phyloP scores from a whole-genome alignment of 2,797 vertebrate species.

The Poliocrania exsul region DNA sequence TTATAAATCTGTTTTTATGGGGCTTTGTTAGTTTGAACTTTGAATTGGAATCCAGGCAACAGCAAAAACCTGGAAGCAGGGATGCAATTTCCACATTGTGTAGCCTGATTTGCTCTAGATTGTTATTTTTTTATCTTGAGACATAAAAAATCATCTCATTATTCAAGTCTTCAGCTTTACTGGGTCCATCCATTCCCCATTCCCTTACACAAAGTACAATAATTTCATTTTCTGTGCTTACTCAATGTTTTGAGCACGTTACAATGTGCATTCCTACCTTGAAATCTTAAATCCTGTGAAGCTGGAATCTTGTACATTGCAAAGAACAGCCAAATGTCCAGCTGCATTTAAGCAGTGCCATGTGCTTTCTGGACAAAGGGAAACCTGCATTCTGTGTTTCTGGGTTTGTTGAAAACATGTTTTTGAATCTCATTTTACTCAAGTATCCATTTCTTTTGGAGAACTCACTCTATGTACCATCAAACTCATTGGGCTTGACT shows the following conservation, averaged over 20 bases:
- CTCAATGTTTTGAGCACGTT: not conserved
- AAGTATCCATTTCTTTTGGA: not conserved
- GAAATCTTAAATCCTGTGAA: not conserved
- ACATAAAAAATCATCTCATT: not conserved
- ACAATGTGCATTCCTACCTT: not conserved
- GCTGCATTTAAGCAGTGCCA: not conserved
- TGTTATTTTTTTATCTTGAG: not conserved
- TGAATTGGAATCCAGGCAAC: not conserved
- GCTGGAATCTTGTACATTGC: not conserved
- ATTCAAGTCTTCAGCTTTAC: not conserved
- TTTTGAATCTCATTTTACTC: not conserved
- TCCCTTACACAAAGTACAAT: not conserved
- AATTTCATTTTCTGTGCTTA: not conserved
- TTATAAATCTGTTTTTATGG: not conserved
- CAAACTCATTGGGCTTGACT: not conserved
- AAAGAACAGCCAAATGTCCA: not conserved
- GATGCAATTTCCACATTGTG: not conserved
- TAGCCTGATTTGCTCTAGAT: not conserved
- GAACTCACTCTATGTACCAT: not conserved
- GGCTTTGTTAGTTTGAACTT: not conserved
- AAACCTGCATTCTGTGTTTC: not conserved
- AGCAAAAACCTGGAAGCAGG: not conserved
- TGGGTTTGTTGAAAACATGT: not conserved
- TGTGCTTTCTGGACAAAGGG: not conserved
- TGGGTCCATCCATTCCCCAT: rapidly evolving